A percentile compares a stretch with the other conserved stretches of the same genome.
Evolutionary conservation across 2,113 vertebrate species (phyloP).

Genomic region (Chauna torquata): DNA sequence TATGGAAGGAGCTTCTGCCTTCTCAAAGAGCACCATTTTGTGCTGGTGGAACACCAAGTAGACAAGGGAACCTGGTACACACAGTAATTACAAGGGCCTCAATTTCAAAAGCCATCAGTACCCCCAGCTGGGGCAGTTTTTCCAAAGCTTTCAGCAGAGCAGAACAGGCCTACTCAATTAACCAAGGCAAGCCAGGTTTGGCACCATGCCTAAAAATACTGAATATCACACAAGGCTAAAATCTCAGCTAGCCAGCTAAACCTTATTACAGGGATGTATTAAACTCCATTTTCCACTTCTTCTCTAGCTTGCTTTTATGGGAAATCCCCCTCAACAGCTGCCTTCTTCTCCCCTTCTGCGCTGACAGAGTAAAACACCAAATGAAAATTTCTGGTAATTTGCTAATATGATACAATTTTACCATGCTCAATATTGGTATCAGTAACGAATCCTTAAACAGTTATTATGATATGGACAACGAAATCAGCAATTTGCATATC

Average conservation of each 20-base stretch:
- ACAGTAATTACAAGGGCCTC: not conserved
- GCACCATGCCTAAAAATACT: rapidly evolving
- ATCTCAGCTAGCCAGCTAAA: rapidly evolving
- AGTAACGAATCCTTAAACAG: not conserved
- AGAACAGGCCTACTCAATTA: not conserved
- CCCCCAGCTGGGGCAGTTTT: not conserved
- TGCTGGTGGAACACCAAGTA: rapidly evolving
- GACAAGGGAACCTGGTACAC: not conserved
- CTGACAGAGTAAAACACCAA: not conserved
- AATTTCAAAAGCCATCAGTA: not conserved
- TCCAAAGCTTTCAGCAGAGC: not conserved
- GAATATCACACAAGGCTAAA: rapidly evolving
- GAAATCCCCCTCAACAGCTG: not conserved
- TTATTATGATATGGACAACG: not conserved
- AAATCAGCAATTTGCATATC: not conserved
- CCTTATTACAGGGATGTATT: not conserved
- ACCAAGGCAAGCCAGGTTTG: not conserved
- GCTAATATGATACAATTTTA: not conserved
- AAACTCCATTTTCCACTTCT: not conserved
- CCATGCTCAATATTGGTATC: not conserved
- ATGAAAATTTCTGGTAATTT: not conserved
- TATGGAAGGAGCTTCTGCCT: not conserved
- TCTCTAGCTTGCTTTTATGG: not conserved
- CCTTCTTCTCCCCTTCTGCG: not conserved
- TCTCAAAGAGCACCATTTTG: not conserved